These are phyloP conservation scores for Microctenopoma steveboyesi DNA, from an alignment of 2,797 vertebrate species.

Conservation along the genomic window DNA sequence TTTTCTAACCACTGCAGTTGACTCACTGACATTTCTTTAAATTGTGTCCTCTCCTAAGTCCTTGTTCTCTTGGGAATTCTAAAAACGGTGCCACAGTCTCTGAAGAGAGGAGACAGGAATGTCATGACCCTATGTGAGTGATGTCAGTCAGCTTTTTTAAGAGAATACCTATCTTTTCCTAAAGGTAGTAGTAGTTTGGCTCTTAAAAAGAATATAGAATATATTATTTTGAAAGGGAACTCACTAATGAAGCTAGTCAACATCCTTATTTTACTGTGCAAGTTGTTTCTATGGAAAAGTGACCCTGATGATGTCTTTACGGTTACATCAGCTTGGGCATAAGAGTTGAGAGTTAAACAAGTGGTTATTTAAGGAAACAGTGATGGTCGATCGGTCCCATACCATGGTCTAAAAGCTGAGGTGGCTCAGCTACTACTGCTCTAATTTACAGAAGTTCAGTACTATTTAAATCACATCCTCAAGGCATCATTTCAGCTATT, in stretches of 20 bases:
- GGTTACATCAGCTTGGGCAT: not conserved
- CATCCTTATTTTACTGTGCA: not conserved
- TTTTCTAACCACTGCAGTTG: constrained; percentile 54
- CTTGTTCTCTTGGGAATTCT: constrained; percentile 65
- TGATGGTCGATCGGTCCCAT: not conserved
- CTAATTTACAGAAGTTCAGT: not conserved
- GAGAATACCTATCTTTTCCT: constrained; percentile 52
- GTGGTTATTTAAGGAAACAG: constrained; percentile 1
- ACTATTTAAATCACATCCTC: constrained; percentile 6
- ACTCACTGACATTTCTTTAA: constrained; percentile 62
- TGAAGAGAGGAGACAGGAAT: constrained; percentile 66
- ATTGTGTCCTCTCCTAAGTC: constrained; percentile 51
- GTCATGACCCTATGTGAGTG: constrained; percentile 76
- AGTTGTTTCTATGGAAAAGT: not conserved
- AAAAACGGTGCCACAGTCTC: constrained; percentile 76
- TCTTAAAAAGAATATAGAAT: constrained; percentile 13
- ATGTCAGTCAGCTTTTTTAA: constrained; percentile 72
- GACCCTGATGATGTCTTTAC: not conserved
- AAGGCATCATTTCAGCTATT: constrained; percentile 10
- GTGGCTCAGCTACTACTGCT: not conserved
- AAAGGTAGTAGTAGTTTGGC: constrained; percentile 32
- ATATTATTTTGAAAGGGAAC: not conserved
- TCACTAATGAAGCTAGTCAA: not conserved
- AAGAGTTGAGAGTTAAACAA: constrained; percentile 2
- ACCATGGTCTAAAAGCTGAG: not conserved